Evolutionary conservation across 2,797 vertebrate species (phyloP).

Genomic region (Catostomus latipinnis): DNA sequence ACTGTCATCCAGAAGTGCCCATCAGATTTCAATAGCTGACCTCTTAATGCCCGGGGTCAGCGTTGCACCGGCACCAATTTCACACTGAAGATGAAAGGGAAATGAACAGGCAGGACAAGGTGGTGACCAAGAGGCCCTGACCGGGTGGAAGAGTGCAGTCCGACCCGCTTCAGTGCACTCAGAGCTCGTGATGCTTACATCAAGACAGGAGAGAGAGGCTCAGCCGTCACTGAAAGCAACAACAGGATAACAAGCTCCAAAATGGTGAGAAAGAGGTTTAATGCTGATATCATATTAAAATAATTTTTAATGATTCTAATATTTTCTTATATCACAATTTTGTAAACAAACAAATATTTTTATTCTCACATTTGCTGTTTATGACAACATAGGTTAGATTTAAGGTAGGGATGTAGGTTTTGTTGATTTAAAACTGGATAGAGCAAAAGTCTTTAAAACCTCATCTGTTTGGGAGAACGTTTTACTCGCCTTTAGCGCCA

Average conservation of each 20-base stretch:
- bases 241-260: neutral
- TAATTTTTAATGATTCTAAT: too few relatives aligned
- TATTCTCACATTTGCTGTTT: too few relatives aligned
- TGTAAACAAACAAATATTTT: too few relatives aligned
- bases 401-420: too few relatives aligned
- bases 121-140: constrained; percentile 76
- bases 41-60: constrained; percentile 84
- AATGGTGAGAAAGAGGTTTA: neutral
- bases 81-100: constrained; percentile 87
- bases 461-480: too few relatives aligned
- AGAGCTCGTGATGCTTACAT: constrained; percentile 16
- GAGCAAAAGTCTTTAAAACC: too few relatives aligned
- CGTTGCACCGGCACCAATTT: constrained; percentile 81
- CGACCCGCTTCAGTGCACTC: constrained; percentile 71
- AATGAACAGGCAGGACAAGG: constrained; percentile 80
- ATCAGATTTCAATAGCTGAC: constrained; percentile 87
- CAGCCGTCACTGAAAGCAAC: neutral
- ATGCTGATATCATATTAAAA: neutral
- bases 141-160: constrained; percentile 67
- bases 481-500: too few relatives aligned
- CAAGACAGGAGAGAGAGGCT: neutral
- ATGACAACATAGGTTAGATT: too few relatives aligned
- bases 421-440: too few relatives aligned
- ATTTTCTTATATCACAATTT: too few relatives aligned
- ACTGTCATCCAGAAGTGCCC: constrained; percentile 76